Conservation (phyloP, 2,888 invertebrate species). For the Ctenicera cuprea region DNA sequence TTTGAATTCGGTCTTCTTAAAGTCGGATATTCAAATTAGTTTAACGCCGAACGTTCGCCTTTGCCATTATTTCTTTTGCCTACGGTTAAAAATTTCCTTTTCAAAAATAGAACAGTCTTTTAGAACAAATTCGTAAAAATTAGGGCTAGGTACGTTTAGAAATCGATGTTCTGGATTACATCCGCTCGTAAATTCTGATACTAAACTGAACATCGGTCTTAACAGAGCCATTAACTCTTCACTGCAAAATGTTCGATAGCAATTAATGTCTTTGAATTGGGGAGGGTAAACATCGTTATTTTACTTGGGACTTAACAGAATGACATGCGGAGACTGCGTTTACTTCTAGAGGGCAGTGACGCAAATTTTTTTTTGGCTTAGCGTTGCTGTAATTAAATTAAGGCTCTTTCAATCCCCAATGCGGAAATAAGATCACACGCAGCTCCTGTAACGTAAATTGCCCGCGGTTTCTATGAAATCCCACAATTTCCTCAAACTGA, state of each 20-base stretch:
- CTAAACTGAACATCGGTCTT: slow-evolving; percentile 7
- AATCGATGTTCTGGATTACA: not conserved
- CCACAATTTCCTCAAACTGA: not conserved
- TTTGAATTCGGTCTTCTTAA: not conserved
- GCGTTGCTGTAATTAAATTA: not conserved
- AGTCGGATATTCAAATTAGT: slow-evolving; percentile 18
- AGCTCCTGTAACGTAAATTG: not conserved
- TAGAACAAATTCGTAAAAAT: not conserved
- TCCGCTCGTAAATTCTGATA: slow-evolving; percentile 8
- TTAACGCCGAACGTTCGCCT: slow-evolving; percentile 8
- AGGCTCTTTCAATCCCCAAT: not conserved
- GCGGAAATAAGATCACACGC: slow-evolving; percentile 4
- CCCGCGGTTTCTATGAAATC: not conserved
- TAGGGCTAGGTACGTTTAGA: not conserved
- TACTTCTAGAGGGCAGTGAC: no score
- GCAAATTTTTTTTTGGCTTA: not conserved
- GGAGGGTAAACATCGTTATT: not conserved
- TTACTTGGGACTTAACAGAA: not conserved
- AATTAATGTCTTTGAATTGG: slow-evolving; percentile 4
- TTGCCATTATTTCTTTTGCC: not conserved
- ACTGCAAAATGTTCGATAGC: not conserved
- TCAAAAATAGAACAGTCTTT: no score
- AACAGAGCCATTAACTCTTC: slow-evolving; percentile 10
- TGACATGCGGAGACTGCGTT: no score
- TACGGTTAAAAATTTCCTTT: not conserved